These are phyloP conservation scores for Amblyopsis hoosieri DNA, from an alignment of 2,797 vertebrate species.

Conservation along the genomic window DNA sequence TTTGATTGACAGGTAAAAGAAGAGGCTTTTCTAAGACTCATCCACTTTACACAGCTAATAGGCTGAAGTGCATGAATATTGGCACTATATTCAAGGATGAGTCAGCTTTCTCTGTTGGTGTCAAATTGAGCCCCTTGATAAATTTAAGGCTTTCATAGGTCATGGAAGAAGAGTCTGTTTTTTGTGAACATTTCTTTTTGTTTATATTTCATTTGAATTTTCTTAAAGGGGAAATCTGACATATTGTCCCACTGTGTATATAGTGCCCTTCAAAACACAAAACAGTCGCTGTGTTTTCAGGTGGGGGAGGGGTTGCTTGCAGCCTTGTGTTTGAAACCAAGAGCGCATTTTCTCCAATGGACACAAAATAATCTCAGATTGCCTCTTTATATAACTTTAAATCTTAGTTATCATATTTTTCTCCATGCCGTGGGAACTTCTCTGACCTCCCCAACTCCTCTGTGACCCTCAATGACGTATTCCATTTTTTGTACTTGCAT, in stretches of 20 bases:
- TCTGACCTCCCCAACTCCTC: slow-evolving; percentile 6
- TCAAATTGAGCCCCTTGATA: slow-evolving; percentile 39
- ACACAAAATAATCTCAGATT: too few species aligned
- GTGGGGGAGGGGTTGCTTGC: too few species aligned
- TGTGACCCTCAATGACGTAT: not conserved
- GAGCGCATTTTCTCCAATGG: too few species aligned
- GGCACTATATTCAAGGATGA: slow-evolving; percentile 41
- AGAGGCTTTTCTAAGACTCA: slow-evolving; percentile 28
- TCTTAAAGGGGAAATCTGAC: too few species aligned
- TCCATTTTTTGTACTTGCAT: not conserved
- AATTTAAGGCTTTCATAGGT: slow-evolving; percentile 50
- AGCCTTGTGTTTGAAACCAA: too few species aligned
- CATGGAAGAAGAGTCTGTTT: slow-evolving; percentile 36
- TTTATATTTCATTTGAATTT: not conserved
- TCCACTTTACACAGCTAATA: slow-evolving; percentile 60
- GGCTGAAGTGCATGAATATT: slow-evolving; percentile 36
- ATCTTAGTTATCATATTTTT: too few species aligned
- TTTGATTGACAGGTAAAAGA: slow-evolving; percentile 39
- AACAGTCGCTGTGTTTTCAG: too few species aligned
- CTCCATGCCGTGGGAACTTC: too few species aligned
- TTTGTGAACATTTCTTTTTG: slow-evolving; percentile 18
- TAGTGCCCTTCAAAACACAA: too few species aligned
- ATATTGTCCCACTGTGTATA: too few species aligned
- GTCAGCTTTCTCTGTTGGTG: slow-evolving; percentile 45
- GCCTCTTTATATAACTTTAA: too few species aligned